These are phyloP conservation scores for Montipora capitata DNA, from an alignment of 92 coral and sea anemone genomes.

Conservation along the genomic window DNA sequence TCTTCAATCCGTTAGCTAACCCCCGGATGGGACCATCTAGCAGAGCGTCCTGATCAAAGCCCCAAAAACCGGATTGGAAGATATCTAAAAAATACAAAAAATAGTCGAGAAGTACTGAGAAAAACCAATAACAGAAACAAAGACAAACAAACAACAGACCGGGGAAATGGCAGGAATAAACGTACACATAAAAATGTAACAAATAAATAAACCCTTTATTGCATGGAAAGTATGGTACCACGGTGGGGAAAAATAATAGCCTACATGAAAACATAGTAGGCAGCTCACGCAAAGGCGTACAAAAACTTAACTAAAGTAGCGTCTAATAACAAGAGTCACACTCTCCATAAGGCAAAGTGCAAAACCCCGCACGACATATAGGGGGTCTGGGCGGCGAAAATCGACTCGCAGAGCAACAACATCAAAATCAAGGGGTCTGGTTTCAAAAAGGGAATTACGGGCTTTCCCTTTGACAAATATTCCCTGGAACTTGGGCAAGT, in stretches of 20 bases:
- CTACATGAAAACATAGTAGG: no score
- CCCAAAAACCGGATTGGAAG: no score
- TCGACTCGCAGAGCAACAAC: slow-evolving; percentile 24
- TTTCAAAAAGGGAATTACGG: slow-evolving; percentile 57
- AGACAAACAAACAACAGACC: background rate
- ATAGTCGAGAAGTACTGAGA: background rate
- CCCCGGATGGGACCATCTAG: no score
- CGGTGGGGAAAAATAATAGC: no score
- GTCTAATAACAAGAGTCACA: no score
- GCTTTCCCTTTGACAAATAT: slow-evolving; percentile 65
- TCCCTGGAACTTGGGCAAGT: slow-evolving; percentile 31
- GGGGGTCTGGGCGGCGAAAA: slow-evolving; percentile 6
- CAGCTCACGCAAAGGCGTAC: no score
- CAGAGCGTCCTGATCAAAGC: no score
- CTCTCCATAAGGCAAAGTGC: background rate
- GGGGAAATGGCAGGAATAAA: background rate
- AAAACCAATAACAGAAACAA: background rate
- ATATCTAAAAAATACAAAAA: background rate
- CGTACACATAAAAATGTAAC: background rate
- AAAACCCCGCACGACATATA: background rate
- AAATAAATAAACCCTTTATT: no score
- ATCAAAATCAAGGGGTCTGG: slow-evolving; percentile 44
- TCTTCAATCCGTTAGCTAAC: no score
- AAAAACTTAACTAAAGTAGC: no score
- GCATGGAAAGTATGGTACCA: no score